phyloP scores from a whole-genome alignment of 2,113 vertebrate genomes.

The Cricetomys ansorgei region DNA sequence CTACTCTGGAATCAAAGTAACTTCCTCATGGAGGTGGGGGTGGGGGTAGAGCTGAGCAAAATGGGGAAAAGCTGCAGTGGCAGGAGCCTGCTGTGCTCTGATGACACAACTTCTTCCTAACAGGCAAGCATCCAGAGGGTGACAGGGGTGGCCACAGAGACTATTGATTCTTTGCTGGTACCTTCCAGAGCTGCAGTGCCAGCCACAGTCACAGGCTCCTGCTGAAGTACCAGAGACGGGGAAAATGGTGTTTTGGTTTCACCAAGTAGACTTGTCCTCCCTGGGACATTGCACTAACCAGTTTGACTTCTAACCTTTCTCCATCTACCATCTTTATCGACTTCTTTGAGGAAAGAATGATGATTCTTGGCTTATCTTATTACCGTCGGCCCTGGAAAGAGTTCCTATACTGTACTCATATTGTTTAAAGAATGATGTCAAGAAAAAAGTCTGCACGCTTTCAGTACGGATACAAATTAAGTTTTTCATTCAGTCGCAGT shows the following conservation, averaged over 20 bases:
- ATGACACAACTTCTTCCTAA: not conserved
- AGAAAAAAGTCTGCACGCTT: not conserved
- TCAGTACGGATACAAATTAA: not conserved
- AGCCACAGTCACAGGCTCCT: not conserved
- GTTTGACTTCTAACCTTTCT: too few relatives aligned
- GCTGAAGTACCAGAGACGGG: not conserved
- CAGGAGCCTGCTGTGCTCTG: not conserved
- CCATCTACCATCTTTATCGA: too few relatives aligned
- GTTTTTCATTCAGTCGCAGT: not conserved
- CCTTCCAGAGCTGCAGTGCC: not conserved
- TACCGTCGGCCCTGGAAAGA: not conserved
- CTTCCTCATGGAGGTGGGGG: not conserved
- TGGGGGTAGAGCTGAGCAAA: not conserved
- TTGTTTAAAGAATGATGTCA: not conserved
- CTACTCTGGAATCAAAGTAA: constrained; percentile 21
- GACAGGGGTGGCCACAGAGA: not conserved
- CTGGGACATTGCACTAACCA: too few relatives aligned
- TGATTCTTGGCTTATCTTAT: too few relatives aligned
- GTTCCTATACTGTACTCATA: not conserved
- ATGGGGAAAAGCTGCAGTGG: not conserved
- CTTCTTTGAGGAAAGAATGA: too few relatives aligned
- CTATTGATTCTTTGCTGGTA: not conserved
- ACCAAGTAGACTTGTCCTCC: too few relatives aligned
- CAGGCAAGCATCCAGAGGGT: not conserved
- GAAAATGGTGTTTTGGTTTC: too few relatives aligned